A percentile compares a stretch with the other conserved stretches of the same genome.
Conservation (phyloP, 1,140 invertebrate species). For the Drosophila teissieri region DNA sequence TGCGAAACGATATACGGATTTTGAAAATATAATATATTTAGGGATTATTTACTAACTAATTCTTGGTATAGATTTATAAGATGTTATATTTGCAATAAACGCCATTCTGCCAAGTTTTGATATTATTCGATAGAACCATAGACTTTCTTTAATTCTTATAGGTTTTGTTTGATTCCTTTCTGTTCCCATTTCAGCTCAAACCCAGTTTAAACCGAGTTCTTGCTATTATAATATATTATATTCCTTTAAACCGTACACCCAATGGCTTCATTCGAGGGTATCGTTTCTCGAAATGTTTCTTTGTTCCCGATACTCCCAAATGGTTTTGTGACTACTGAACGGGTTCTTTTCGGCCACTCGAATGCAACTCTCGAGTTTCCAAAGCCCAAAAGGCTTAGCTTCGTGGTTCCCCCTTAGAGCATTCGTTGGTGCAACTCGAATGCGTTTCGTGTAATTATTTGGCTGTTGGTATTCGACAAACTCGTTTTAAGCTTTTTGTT, state of each 20-base stretch:
- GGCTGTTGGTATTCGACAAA: slow-evolving; percentile 54
- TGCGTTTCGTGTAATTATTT: slow-evolving; percentile 52
- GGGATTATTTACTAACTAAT: not conserved
- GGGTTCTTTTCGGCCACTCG: slow-evolving; percentile 34
- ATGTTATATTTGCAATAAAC: too few species aligned
- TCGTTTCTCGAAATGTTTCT: not conserved
- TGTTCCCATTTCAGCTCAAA: too few species aligned
- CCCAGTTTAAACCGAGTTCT: too few species aligned
- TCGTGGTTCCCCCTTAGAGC: not conserved
- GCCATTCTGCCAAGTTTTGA: too few species aligned
- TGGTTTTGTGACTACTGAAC: slow-evolving; percentile 10
- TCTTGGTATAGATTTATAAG: too few species aligned
- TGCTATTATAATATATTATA: too few species aligned
- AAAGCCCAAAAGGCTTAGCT: slow-evolving; percentile 24
- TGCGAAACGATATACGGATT: not conserved
- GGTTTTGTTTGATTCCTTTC: too few species aligned
- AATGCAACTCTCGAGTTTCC: slow-evolving; percentile 33
- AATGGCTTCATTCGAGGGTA: not conserved
- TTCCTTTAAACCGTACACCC: too few species aligned
- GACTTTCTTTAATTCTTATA: too few species aligned
- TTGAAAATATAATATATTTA: not conserved
- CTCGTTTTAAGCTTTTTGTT: slow-evolving; percentile 55
- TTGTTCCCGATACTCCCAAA: not conserved
- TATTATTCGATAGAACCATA: too few species aligned
- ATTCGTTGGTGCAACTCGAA: slow-evolving; percentile 30